These are phyloP conservation scores for Petrocephalus schoutedeni DNA, from an alignment of 2,797 vertebrate species.

Conservation along the genomic window DNA sequence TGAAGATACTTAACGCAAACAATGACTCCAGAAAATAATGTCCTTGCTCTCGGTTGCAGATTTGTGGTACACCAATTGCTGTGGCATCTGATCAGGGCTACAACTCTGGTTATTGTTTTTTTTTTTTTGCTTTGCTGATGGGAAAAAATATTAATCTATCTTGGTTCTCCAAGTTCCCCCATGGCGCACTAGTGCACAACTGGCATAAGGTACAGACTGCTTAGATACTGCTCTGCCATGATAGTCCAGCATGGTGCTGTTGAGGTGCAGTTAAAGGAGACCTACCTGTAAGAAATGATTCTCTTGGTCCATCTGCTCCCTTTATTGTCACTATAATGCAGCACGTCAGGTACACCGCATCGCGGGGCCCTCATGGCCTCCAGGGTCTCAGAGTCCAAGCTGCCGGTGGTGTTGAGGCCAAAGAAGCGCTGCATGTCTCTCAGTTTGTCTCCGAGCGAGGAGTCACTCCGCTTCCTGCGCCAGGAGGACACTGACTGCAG, in stretches of 20 bases:
- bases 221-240: neutral
- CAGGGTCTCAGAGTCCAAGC: constrained; percentile 54
- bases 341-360: constrained; percentile 66
- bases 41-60: neutral
- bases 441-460: constrained; percentile 57
- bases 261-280: neutral
- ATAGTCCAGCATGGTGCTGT: neutral
- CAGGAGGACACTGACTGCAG: constrained; percentile 46
- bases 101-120: neutral
- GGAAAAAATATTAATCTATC: neutral
- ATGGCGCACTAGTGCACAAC: neutral
- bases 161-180: neutral
- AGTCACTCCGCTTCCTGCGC: constrained; percentile 52
- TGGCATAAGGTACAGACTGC: neutral
- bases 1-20: neutral
- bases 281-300: constrained; percentile 62
- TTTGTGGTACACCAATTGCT: neutral
- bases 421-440: constrained; percentile 72
- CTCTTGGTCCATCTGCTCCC: constrained; percentile 62
- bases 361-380: constrained; percentile 59
- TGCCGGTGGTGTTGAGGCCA: constrained; percentile 61
- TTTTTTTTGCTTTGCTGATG: neutral
- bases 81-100: neutral
- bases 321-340: constrained; percentile 54
- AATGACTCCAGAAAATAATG: neutral